phyloP scores from a whole-genome alignment of 2,888 invertebrate species.

The Eustalomyia histrio region DNA sequence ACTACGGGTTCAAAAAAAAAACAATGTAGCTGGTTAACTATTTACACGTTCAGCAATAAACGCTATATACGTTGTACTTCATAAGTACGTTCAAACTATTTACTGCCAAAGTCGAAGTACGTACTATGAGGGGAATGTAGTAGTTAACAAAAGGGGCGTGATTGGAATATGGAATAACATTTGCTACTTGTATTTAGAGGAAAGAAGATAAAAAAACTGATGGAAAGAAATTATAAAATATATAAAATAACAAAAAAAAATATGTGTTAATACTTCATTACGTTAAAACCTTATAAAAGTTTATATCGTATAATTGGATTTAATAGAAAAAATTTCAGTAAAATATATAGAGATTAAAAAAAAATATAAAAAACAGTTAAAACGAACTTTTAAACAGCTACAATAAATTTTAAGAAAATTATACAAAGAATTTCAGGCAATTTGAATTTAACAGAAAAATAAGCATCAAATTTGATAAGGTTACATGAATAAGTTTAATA shows the following conservation, averaged over 20 bases:
- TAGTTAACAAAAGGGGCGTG: slow-evolving; percentile 41
- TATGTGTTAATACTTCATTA: neutral
- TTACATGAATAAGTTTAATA: too few relatives aligned
- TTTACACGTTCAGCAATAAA: neutral
- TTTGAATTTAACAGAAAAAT: too few relatives aligned
- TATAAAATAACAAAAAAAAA: neutral
- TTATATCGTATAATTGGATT: neutral
- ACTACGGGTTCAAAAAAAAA: neutral
- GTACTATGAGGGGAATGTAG: neutral
- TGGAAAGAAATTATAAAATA: too few relatives aligned
- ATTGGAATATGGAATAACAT: slow-evolving; percentile 44
- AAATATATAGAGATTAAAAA: neutral
- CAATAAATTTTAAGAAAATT: too few relatives aligned
- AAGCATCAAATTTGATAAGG: too few relatives aligned
- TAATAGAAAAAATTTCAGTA: neutral
- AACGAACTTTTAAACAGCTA: too few relatives aligned
- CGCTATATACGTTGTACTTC: neutral
- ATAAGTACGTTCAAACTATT: neutral
- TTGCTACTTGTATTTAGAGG: neutral
- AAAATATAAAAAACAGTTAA: neutral
- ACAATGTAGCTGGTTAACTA: neutral
- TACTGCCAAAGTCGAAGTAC: neutral
- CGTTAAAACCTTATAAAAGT: neutral
- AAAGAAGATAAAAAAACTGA: neutral
- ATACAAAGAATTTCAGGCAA: too few relatives aligned